A percentile compares a stretch with the other conserved stretches of the same genome.
Conservation (phyloP, 2,888 invertebrate species). For the Lasius platythorax region DNA sequence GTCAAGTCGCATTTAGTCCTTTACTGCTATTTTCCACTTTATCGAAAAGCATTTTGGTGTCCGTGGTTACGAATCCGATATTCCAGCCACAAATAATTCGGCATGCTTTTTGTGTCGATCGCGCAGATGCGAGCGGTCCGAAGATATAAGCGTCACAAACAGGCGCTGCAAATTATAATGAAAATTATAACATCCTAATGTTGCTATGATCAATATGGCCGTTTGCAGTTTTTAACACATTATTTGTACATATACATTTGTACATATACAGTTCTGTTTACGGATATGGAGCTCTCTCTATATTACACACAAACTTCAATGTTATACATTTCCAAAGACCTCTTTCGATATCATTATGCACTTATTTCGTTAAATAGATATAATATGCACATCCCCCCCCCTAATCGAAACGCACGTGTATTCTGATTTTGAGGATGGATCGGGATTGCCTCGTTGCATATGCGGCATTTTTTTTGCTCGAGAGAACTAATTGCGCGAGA, state of each 20-base stretch:
- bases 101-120: not conserved
- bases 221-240: not conserved
- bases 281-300: conserved; percentile 1
- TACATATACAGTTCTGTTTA: conserved; percentile 11
- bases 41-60: conserved; percentile 14
- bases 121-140: not conserved
- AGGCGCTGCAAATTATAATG: not conserved
- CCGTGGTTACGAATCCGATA: conserved; percentile 3
- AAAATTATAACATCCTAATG: not conserved
- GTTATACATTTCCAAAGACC: conserved; percentile 52
- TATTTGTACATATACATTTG: conserved; percentile 29
- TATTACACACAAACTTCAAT: conserved; percentile 23
- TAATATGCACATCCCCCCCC: not conserved
- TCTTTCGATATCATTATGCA: conserved; percentile 6
- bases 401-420: not conserved
- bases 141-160: conserved; percentile 9
- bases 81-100: not conserved
- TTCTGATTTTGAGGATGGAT: not conserved
- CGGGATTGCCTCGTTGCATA: not conserved
- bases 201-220: not conserved
- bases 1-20: not conserved
- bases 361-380: not conserved
- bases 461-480: not conserved
- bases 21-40: not conserved
- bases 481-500: not conserved